Evolutionary conservation across 2,888 invertebrate species (phyloP).

Genomic region (Seladonia tumulorum): DNA sequence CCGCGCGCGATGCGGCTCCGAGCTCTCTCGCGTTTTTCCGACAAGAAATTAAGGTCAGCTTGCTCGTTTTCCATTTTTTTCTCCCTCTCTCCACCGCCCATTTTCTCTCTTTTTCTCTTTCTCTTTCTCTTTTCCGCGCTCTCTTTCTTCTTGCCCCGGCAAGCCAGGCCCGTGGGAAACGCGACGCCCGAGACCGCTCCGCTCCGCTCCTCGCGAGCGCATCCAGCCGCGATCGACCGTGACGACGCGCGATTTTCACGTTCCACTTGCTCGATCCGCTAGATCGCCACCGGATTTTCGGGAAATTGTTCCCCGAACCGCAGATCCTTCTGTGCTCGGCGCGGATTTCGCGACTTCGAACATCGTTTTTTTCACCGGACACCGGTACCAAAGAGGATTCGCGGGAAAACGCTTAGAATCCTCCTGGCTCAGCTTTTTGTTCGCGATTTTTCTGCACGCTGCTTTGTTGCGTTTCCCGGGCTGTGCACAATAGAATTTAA

Average conservation of each 20-base stretch:
- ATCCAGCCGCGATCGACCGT: constrained; percentile 39
- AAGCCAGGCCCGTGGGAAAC: constrained; percentile 61
- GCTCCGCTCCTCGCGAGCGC: constrained; percentile 34
- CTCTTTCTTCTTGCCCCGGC: constrained; percentile 3
- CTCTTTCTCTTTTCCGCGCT: neutral
- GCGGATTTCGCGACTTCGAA: neutral
- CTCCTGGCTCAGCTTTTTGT: neutral
- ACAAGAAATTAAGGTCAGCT: constrained; percentile 63
- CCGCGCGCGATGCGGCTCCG: neutral
- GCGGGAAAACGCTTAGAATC: neutral
- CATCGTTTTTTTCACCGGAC: neutral
- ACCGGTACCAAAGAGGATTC: neutral
- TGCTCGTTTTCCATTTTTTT: constrained; percentile 38
- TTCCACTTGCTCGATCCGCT: constrained; percentile 39
- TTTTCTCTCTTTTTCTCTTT: neutral
- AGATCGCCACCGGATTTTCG: constrained; percentile 20
- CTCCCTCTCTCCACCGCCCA: neutral
- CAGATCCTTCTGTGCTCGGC: neutral
- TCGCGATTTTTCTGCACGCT: neutral
- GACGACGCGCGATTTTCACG: constrained; percentile 53
- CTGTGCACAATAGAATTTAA: neutral
- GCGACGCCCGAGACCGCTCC: constrained; percentile 6
- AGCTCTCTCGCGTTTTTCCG: constrained; percentile 52
- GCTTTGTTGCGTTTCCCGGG: neutral
- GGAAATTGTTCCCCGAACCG: constrained; percentile 6